These are phyloP conservation scores for Malurus cyaneus DNA, from an alignment of 2,113 vertebrate species.

Conservation along the genomic window DNA sequence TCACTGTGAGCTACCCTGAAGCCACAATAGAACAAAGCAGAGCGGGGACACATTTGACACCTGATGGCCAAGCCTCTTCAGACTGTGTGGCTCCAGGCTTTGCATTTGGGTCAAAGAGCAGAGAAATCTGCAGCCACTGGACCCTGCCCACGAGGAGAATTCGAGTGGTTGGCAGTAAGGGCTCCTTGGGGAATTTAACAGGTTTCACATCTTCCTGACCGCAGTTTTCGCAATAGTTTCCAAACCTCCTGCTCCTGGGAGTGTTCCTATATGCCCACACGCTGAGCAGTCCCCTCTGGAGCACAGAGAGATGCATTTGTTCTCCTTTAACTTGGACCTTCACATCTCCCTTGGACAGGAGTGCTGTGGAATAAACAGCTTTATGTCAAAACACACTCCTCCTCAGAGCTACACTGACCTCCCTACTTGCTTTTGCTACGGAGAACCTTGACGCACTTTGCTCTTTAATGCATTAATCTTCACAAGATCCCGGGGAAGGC, in stretches of 20 bases:
- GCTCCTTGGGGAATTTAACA: background rate
- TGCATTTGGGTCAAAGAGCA: background rate
- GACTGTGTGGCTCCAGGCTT: background rate
- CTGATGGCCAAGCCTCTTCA: background rate
- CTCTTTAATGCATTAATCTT: background rate
- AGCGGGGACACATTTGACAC: background rate
- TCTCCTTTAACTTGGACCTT: background rate
- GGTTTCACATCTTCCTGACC: background rate
- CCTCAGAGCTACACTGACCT: background rate
- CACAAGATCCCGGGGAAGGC: background rate
- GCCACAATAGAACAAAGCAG: background rate
- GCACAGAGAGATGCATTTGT: background rate
- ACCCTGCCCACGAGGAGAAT: background rate
- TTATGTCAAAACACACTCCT: background rate
- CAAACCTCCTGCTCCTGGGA: background rate
- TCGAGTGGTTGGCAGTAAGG: background rate
- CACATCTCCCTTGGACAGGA: background rate
- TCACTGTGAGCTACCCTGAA: background rate
- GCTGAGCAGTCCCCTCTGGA: background rate
- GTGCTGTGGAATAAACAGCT: background rate
- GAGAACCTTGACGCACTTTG: background rate
- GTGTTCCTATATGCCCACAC: background rate
- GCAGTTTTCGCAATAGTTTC: background rate
- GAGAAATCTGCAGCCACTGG: background rate
- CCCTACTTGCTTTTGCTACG: background rate